phyloP scores from a whole-genome alignment of 2,797 vertebrate genomes.

The Tamandua tetradactyla region DNA sequence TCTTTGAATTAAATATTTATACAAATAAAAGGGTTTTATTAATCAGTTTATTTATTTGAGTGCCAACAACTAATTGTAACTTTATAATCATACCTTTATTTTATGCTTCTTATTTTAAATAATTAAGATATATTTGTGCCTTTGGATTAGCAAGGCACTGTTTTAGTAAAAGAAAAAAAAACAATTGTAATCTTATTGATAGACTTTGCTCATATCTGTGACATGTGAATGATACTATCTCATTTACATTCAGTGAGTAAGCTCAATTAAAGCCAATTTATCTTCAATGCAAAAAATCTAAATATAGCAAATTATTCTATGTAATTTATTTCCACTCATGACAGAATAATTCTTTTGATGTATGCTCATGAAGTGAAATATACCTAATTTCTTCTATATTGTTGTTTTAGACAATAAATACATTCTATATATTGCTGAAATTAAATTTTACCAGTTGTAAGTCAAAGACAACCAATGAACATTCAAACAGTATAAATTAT shows the following conservation, averaged over 20 bases:
- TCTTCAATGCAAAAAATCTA: constrained; percentile 44
- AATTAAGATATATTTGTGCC: constrained; percentile 85
- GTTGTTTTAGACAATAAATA: constrained; percentile 23
- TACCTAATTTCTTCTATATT: constrained; percentile 39
- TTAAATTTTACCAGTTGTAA: constrained; percentile 13
- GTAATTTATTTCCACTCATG: constrained; percentile 22
- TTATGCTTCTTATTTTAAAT: constrained; percentile 79
- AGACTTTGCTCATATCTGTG: constrained; percentile 66
- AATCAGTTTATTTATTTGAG: constrained; percentile 81
- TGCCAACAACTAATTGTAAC: constrained; percentile 79
- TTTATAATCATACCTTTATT: constrained; percentile 76
- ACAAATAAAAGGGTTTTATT: constrained; percentile 62
- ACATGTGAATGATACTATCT: constrained; percentile 25
- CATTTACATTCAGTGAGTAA: constrained; percentile 40
- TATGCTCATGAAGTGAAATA: background rate
- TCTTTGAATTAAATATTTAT: constrained; percentile 75
- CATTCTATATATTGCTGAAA: constrained; percentile 28
- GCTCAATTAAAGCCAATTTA: constrained; percentile 22
- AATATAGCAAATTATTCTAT: constrained; percentile 3
- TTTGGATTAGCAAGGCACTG: constrained; percentile 84
- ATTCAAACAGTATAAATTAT: background rate
- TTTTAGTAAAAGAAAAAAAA: constrained; percentile 80
- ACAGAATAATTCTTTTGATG: constrained; percentile 25
- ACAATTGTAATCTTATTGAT: constrained; percentile 67
- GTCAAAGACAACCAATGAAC: background rate